A percentile compares a stretch with the other conserved stretches of the same genome.
Evolutionary conservation across 2,113 vertebrate species (phyloP).

Genomic region (Aythya baeri): DNA sequence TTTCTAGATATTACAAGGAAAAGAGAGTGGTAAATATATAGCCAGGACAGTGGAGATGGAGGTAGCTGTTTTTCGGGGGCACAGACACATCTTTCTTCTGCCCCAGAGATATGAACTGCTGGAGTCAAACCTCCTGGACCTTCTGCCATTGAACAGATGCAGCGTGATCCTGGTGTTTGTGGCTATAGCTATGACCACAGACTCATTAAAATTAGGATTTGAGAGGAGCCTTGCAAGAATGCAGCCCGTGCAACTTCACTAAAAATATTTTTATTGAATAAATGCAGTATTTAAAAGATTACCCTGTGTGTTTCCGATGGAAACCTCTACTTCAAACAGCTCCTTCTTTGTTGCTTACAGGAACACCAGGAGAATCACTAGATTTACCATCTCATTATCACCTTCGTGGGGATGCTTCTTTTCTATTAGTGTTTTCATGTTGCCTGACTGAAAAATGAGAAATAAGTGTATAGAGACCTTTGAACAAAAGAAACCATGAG

Average conservation of each 20-base stretch:
- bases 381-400: slow-evolving; percentile 70
- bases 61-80: not conserved
- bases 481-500: slow-evolving; percentile 27
- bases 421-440: slow-evolving; percentile 61
- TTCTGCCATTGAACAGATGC: not conserved
- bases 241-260: not conserved
- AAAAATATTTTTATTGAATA: slow-evolving; percentile 20
- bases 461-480: slow-evolving; percentile 25
- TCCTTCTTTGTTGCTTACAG: slow-evolving; percentile 54
- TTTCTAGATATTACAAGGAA: not conserved
- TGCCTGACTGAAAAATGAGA: slow-evolving; percentile 45
- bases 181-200: not conserved
- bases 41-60: not conserved
- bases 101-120: not conserved
- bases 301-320: slow-evolving; percentile 7
- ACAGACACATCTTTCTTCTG: not conserved
- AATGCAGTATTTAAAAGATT: slow-evolving; percentile 47
- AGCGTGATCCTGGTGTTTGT: not conserved
- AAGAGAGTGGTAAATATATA: not conserved
- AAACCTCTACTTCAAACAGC: slow-evolving; percentile 41
- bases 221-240: not conserved
- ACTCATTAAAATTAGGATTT: not conserved
- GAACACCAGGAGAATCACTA: slow-evolving; percentile 3
- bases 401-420: slow-evolving; percentile 58
- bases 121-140: not conserved